Evolutionary conservation across 2,797 vertebrate genomes (phyloP).

Genomic region (Lacerta bilineata): DNA sequence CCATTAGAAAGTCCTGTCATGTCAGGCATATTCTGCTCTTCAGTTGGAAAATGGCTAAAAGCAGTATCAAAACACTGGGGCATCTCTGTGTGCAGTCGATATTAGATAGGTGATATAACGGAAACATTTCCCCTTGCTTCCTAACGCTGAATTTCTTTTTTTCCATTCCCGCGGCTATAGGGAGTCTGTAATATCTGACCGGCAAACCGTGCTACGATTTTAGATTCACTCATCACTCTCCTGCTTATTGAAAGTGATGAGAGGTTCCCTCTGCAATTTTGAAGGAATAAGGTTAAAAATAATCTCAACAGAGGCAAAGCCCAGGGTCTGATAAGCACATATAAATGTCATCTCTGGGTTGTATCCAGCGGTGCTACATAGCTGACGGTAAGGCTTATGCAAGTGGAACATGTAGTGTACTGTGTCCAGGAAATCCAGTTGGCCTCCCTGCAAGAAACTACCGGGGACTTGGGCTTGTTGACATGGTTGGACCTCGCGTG

Average conservation of each 20-base stretch:
- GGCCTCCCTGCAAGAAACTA: too few species aligned
- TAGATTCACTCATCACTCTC: not conserved
- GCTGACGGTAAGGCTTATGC: too few species aligned
- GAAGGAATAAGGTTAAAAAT: not conserved
- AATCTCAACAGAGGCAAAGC: not conserved
- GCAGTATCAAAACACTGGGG: not conserved
- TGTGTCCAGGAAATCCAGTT: too few species aligned
- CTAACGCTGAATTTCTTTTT: slow-evolving; percentile 8
- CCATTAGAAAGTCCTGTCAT: not conserved
- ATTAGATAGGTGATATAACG: not conserved
- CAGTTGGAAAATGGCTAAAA: not conserved
- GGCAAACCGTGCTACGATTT: slow-evolving; percentile 18
- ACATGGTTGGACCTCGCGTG: not conserved
- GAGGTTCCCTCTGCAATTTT: not conserved
- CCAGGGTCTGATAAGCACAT: not conserved
- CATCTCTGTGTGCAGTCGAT: slow-evolving; percentile 7
- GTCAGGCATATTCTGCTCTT: slow-evolving; percentile 9
- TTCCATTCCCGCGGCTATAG: not conserved
- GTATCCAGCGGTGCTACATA: too few species aligned
- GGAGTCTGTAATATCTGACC: not conserved
- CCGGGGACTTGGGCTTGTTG: not conserved
- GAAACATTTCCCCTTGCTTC: too few species aligned
- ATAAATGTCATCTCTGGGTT: not conserved
- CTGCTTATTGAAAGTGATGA: not conserved
- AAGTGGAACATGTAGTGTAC: too few species aligned